These are phyloP conservation scores for Lordiphosa mommai DNA, from an alignment of 1,140 invertebrate genomes.

Conservation along the genomic window DNA sequence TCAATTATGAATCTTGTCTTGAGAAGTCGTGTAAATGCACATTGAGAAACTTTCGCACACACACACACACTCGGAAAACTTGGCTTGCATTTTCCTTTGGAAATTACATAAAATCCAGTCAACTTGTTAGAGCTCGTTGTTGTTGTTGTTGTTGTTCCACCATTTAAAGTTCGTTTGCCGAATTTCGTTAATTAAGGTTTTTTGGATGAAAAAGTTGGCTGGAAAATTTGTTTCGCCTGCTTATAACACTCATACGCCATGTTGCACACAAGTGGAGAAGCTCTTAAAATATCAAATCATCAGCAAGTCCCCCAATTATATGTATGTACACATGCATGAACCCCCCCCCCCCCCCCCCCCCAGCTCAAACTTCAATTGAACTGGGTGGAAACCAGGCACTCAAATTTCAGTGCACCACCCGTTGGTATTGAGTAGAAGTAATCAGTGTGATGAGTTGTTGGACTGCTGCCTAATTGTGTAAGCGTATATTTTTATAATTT, in stretches of 20 bases:
- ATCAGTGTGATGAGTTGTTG: conserved; percentile 3
- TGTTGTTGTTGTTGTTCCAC: conserved; percentile 1
- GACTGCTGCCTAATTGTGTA: conserved; percentile 32
- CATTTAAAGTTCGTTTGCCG: conserved; percentile 4
- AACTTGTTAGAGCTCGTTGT: conserved; percentile 34
- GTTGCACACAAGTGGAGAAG: conserved; percentile 6
- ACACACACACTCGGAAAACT: conserved; percentile 11
- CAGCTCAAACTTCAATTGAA: conserved; percentile 16
- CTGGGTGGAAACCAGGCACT: conserved; percentile 14
- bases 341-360: too few relatives aligned
- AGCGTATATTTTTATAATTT: conserved; percentile 23
- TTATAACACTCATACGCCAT: conserved; percentile 30
- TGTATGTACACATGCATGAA: conserved; percentile 6
- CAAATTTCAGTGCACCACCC: neutral
- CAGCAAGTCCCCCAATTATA: conserved; percentile 20
- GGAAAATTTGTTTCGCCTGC: neutral
- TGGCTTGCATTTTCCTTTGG: conserved; percentile 18
- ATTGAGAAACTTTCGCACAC: conserved; percentile 32
- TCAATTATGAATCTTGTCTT: conserved; percentile 44
- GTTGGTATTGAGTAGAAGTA: conserved; percentile 4
- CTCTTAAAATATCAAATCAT: conserved; percentile 31
- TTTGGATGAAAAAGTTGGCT: conserved; percentile 28
- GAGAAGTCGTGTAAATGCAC: conserved; percentile 34
- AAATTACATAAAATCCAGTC: conserved; percentile 31
- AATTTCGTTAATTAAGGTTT: conserved; percentile 49